Base-by-base conservation (phyloP, 2,797 vertebrate species). In the Heteromormyrus szaboi region DNA sequence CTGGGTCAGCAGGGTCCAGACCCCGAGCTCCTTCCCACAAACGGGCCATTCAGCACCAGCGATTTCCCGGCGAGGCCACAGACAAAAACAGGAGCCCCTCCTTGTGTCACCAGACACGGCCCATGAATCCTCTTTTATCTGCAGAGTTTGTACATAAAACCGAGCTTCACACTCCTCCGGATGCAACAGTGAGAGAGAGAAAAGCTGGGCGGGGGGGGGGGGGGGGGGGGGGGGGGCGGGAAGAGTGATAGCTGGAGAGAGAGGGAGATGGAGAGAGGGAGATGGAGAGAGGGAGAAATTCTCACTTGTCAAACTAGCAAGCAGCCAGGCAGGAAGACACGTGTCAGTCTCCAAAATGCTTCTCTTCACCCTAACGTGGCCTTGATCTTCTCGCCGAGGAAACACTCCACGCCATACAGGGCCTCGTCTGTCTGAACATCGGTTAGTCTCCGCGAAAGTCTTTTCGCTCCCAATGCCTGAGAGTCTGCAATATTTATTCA, bases 221-320 rank as follows among this genome's bases (percentile, higher is more conserved):
- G 25, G 25, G 25, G 25, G 25, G 25, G 25, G 25, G 25, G 25
- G 25, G 25, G 25, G 25, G 25, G 62, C 0, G 91, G 88, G 17
- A 50, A 81, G 59, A 50, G 62, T 90, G 22, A 90, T 53, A 53
- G 84, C 48, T 85, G n/a, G 68, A 86, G 9, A 87, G 44, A 59
- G 4, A 91, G 87, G 14, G 59, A 86, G 62, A 56, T 37, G 90
- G 22, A 90, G 87, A 88, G 86, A 87, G 68, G 68, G 59, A 86
- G 62, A 56, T 37, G 90, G 22, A 90, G 87, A 88, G 86, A 87
- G 68, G 68, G 65, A 87, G 54, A 56, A 79, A 88, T 48, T 87
- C 46, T 68, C 54, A 65, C 86, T 87, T 62, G 86, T 87, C 86
- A 62, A 87, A 65, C 50, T 56, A 86, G 51, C 17, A 53, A 86